Evolutionary conservation across 2,888 invertebrate genomes (phyloP), one percentile per base, ranked within the genome.

Genomic region (Ormyrus nitidulus): DNA sequence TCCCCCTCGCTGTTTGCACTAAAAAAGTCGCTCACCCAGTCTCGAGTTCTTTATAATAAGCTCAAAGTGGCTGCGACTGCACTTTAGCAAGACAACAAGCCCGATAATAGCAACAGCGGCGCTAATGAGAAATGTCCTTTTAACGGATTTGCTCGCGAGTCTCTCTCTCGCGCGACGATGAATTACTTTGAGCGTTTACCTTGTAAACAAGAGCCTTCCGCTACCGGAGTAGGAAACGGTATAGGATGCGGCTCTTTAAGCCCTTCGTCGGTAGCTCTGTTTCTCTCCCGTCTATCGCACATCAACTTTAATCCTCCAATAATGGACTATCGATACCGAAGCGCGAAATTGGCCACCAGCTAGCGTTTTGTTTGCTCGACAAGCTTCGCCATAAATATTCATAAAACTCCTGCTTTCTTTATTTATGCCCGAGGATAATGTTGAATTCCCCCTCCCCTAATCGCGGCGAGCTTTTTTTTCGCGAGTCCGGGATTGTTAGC

Each of bases 151-250:
- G 51, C 53, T 19, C 62, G 59, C 44, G 68, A n/a, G 13, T 7
- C 66, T 19, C 19, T 19, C 64, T 34, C 11, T 59, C 51, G 11
- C 48, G 2, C 53, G 51, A 8, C 13, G 75, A 71, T 65, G 75
- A 79, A 75, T 75, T 65, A 75, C 69, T 75, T 61, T 34, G 74
- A 65, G 62, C 70, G 75, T 79, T 80, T 76, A 51, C 76, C 80
- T 56, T 77, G 76, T 68, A 80, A 80, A 80, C 76, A 77, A 58
- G 48, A 10, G 19, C 19, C 19, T 19, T 19, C 19, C 19, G 19
- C 19, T 19, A 19, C n/a, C 8, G 56, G 61, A 46, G 58, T 11
- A 69, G 51, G 46, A 48, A 48, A 49, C 46, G 13, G 54, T 68
- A 77, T 46, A 66, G 44, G 51, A 34, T 19, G 72, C 54, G 46